These are phyloP conservation scores for Picathartes gymnocephalus DNA, from an alignment of 2,113 vertebrate species.

Conservation along the genomic window DNA sequence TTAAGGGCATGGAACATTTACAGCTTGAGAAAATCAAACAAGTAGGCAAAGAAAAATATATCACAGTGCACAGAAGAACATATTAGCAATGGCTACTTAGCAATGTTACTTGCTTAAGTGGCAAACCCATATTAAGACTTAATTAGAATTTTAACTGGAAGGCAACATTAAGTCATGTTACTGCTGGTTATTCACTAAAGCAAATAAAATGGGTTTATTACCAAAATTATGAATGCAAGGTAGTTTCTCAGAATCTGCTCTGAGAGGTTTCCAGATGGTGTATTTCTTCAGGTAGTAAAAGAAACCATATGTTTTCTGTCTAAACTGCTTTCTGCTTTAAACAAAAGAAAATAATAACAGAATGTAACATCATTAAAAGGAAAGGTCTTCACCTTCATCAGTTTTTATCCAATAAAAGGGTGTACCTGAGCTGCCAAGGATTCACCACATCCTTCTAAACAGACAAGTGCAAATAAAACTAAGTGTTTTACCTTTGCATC, in stretches of 20 bases:
- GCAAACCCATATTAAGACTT: neutral
- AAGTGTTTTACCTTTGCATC: neutral
- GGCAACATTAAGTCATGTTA: neutral
- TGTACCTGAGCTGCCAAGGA: neutral
- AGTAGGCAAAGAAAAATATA: neutral
- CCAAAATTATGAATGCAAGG: neutral
- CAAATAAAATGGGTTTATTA: neutral
- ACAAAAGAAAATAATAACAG: neutral
- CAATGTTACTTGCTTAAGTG: neutral
- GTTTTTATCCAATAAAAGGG: neutral
- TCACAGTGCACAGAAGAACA: neutral
- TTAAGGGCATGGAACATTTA: neutral
- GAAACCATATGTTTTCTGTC: neutral
- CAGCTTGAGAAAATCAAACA: neutral
- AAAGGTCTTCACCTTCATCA: neutral
- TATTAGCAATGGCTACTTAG: neutral
- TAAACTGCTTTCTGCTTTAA: neutral
- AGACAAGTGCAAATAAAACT: neutral
- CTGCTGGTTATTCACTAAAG: neutral
- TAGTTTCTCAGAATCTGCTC: neutral
- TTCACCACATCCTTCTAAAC: neutral
- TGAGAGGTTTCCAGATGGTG: neutral
- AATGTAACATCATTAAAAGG: neutral
- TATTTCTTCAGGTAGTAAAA: conserved; percentile 12
- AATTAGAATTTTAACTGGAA: neutral